A percentile compares a stretch with the other conserved stretches of the same genome.
Conservation (phyloP, 2,797 vertebrate species). For the Urocyon cinereoargenteus region DNA sequence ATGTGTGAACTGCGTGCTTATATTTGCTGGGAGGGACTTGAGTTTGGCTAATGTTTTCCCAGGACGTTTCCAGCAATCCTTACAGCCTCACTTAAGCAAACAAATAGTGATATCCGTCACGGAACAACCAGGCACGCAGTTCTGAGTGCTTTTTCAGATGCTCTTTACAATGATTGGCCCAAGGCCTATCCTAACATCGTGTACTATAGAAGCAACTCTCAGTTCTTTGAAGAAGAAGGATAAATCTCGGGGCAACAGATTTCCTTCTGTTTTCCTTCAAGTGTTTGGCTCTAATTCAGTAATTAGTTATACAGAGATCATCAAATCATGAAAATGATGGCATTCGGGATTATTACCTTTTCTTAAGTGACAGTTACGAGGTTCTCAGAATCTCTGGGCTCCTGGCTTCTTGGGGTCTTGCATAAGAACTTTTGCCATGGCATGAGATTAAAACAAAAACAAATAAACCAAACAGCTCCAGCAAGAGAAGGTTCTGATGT, state of each 20-base stretch:
- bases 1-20: neutral
- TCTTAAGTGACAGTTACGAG: neutral
- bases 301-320: slow-evolving; percentile 20
- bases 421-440: neutral
- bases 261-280: slow-evolving; percentile 62
- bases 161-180: slow-evolving; percentile 65
- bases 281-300: slow-evolving; percentile 55
- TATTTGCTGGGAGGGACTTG: slow-evolving; percentile 8
- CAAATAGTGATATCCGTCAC: slow-evolving; percentile 28
- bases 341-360: slow-evolving; percentile 22
- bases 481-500: neutral
- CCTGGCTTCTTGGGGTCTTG: neutral
- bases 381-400: neutral
- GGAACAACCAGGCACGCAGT: neutral
- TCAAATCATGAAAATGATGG: neutral
- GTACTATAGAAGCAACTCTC: neutral
- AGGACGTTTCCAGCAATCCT: neutral
- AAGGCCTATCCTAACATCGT: slow-evolving; percentile 29
- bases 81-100: slow-evolving; percentile 49
- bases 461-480: neutral
- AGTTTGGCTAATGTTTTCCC: slow-evolving; percentile 1
- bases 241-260: slow-evolving; percentile 66
- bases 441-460: neutral
- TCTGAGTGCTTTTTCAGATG: slow-evolving; percentile 61
- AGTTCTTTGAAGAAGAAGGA: slow-evolving; percentile 66